Evolutionary conservation across 2,888 invertebrate species (phyloP), one percentile per base, ranked within the genome.

Genomic region (Cyrtodaria siliqua): DNA sequence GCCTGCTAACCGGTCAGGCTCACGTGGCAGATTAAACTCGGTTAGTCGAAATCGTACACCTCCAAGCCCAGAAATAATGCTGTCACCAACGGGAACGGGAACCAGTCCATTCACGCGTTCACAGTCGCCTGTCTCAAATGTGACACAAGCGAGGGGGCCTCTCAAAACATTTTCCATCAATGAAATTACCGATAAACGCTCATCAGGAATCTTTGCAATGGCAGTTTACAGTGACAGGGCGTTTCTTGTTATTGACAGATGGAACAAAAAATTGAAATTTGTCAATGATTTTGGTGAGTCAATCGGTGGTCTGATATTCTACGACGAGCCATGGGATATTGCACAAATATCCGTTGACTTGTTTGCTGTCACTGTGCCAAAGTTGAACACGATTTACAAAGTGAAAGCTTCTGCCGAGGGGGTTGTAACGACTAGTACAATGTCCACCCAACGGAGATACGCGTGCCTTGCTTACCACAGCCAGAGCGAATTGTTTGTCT

Each of bases 321-420:
- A 68, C 0, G 78, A 81, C 18, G 81, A 81, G 50, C 81, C 81
- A 9, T 81, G 81, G 81, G 81, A 81, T 55, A 71, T 81, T 9
- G 67, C 81, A 8, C 52, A 62, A 40, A 62, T 75, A 18, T 50
- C 61, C 2, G 59, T 56, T 55, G 67, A 72, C 23, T 24, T 71
- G 20, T 75, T 67, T 24, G 75, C 81, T 2, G 78, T 81, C 9
- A 78, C 81, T 26, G 81, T 81, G 12, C 81, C 81, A 14, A 69
- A 78, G 50, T 33, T 78, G 4, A 64, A 69, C 16, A 78, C 62
- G 18, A 49, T 81, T 24, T 81, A 72, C 29, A 81, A 78, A 42
- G 57, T 81, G 8, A 68, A 62, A 59, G 78, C 62, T 20, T 53
- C 61, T 4, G 62, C 52, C 12, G 42, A 71, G 12, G 56, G 52